Evolutionary conservation across 2,888 invertebrate species (phyloP), one percentile per base, ranked within the genome.

Genomic region (Philopedon plagiatum): DNA sequence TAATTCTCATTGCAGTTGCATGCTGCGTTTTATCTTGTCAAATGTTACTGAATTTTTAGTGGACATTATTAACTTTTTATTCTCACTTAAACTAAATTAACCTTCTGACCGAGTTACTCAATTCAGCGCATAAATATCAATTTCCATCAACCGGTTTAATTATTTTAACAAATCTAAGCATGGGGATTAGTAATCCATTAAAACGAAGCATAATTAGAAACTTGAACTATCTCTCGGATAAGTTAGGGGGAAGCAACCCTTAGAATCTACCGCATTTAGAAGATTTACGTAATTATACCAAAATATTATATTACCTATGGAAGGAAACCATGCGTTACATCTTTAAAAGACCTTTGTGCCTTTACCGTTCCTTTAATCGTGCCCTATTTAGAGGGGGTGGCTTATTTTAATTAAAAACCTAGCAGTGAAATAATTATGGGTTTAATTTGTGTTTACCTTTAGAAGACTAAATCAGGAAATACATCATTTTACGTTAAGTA

Each of bases 181-280:
- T 51, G n/a, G 29, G 44, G 66, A 61, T 71, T 71, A 71, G 62
- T 71, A 67, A 71, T 71, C 66, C 66, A 71, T 71, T 71, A 71
- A 56, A 71, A 41, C 44, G 34, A 46, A 34, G 62, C 18, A 66
- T 66, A 66, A 71, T 71, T 66, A 71, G 46, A 71, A 71, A 66
- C 66, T 67, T 71, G 71, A 62, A 71, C 71, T 66, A 63, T 56
- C 26, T 62, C 67, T 62, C 62, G 44, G 18, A 65, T 21, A 66
- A 67, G 62, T 66, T 67, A 41, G 37, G 34, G 56, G 49, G 32
- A 62, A 62, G 46, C 41, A 66, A 66, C 66, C 71, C 57, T 57
- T 39, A 15, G 37, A 67, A 71, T 66, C 66, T 46, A 54, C 51
- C 54, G 39, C 65, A 71, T 71, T 71, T 51, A 60, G 41, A 57